phyloP scores from a whole-genome alignment of 2,888 invertebrate species.

The Rhingia campestris region DNA sequence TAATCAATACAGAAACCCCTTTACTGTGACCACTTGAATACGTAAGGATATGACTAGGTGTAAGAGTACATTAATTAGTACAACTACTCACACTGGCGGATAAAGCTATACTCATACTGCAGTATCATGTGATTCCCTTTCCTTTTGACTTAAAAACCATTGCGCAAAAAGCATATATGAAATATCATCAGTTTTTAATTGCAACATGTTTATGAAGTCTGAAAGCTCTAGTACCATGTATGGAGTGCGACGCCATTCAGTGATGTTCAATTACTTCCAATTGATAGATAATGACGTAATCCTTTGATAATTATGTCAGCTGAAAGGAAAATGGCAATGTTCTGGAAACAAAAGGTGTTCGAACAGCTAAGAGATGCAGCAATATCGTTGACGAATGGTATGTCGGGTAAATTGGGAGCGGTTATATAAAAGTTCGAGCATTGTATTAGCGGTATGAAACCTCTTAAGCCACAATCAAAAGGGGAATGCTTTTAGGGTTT shows the following conservation, averaged over 20 bases:
- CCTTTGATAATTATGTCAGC: conserved; percentile 56
- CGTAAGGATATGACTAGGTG: conserved; percentile 14
- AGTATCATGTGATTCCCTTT: neutral
- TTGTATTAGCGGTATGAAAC: conserved; percentile 24
- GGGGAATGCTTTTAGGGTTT: neutral
- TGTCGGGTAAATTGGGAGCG: conserved; percentile 28
- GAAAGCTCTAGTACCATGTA: neutral
- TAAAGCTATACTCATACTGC: neutral
- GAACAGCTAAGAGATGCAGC: neutral
- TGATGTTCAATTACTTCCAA: conserved; percentile 31
- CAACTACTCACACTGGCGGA: conserved; percentile 3
- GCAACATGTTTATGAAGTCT: conserved; percentile 31
- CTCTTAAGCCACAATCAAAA: neutral
- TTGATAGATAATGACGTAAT: conserved; percentile 50
- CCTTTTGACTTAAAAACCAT: conserved; percentile 44
- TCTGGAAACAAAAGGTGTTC: conserved; percentile 17
- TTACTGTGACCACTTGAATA: neutral
- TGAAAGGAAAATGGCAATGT: conserved; percentile 50
- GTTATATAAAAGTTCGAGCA: conserved; percentile 5
- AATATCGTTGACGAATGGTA: conserved; percentile 9
- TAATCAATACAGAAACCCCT: conserved; percentile 50
- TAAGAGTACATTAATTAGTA: conserved; percentile 24
- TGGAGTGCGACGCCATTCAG: neutral
- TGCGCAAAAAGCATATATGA: conserved; percentile 47
- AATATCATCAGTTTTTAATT: conserved; percentile 62